Evolutionary conservation across 2,888 invertebrate species (phyloP).

Genomic region (Thelaira solivaga): DNA sequence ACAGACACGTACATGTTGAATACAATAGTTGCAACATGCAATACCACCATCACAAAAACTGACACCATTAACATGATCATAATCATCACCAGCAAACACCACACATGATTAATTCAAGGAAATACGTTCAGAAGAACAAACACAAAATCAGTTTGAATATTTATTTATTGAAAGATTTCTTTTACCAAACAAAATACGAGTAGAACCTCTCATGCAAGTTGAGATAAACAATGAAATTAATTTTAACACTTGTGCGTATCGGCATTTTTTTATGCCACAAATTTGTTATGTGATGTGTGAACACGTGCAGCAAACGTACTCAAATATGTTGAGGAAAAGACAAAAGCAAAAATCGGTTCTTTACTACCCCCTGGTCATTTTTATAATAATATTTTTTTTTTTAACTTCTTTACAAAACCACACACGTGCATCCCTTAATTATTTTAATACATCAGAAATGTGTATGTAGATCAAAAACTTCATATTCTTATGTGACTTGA

Average conservation of each 20-base stretch:
- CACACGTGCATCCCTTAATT: conserved; percentile 58
- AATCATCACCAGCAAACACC: conserved; percentile 16
- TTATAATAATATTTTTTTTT: neutral
- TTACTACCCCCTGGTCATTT: conserved; percentile 53
- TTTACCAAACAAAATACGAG: conserved; percentile 18
- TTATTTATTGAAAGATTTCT: neutral
- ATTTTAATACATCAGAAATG: too few species aligned
- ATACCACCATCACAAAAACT: conserved; percentile 29
- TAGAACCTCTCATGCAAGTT: conserved; percentile 16
- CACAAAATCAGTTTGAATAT: conserved; percentile 29
- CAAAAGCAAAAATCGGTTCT: neutral
- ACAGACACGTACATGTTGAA: conserved; percentile 52
- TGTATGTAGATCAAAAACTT: too few species aligned
- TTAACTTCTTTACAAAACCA: conserved; percentile 43
- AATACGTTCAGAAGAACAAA: conserved; percentile 34
- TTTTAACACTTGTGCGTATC: conserved; percentile 48
- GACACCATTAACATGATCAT: conserved; percentile 17
- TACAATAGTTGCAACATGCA: conserved; percentile 23
- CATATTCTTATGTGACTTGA: too few species aligned
- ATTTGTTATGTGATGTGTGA: neutral
- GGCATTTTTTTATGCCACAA: conserved; percentile 14
- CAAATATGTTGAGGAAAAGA: conserved; percentile 27
- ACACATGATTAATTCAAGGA: conserved; percentile 55
- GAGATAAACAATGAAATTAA: conserved; percentile 55
- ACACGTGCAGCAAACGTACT: conserved; percentile 35